Evolutionary conservation across 2,113 vertebrate genomes (phyloP).

Genomic region (Vulpes lagopus): DNA sequence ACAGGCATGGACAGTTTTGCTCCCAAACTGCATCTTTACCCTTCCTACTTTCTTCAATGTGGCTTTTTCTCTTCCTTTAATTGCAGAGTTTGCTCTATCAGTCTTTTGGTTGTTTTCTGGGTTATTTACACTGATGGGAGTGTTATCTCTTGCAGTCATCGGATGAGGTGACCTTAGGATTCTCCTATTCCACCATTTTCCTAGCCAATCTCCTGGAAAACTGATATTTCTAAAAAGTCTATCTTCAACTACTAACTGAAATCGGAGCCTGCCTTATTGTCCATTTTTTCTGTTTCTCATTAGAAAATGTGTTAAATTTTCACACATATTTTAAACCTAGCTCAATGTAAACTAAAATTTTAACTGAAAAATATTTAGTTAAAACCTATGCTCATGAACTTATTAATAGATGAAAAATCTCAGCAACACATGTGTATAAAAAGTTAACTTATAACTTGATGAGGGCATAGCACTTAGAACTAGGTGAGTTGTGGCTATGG

Average conservation of each 20-base stretch:
- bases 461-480: background rate
- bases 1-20: background rate
- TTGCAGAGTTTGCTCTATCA: background rate
- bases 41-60: background rate
- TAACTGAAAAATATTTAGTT: background rate
- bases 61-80: background rate
- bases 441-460: background rate
- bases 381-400: background rate
- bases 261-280: background rate
- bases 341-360: conserved; percentile 15
- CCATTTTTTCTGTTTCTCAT: background rate
- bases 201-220: background rate
- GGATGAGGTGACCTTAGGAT: background rate
- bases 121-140: background rate
- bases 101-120: background rate
- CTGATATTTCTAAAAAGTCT: background rate
- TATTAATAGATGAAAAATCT: background rate
- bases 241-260: background rate
- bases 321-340: background rate
- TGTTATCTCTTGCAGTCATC: background rate
- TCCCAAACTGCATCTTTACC: background rate
- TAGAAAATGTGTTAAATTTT: background rate
- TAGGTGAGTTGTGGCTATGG: background rate
- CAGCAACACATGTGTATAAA: background rate
- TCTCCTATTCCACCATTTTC: background rate